A percentile compares a stretch with the other conserved stretches of the same genome.
Conservation (phyloP, 1,140 invertebrate species). For the Hypsibius dujardini region DNA sequence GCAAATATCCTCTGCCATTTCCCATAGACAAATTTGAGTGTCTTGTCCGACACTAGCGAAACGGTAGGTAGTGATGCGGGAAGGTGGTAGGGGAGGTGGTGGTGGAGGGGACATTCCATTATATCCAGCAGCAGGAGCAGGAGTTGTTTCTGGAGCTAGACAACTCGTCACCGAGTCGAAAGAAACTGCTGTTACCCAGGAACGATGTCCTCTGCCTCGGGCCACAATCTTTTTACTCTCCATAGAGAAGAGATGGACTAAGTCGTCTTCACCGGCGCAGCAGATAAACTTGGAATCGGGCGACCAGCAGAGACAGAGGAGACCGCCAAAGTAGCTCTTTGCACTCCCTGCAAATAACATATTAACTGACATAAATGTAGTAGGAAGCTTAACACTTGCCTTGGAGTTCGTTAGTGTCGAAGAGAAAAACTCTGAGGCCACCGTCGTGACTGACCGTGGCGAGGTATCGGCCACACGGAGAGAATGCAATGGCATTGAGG, state of each 20-base stretch:
- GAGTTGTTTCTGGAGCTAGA: slow-evolving; percentile 18
- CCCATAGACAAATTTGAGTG: slow-evolving; percentile 93
- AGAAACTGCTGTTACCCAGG: slow-evolving; percentile 89
- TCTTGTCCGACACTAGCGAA: slow-evolving; percentile 95
- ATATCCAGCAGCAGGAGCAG: not conserved
- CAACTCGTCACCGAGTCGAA: slow-evolving; percentile 79
- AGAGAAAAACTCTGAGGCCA: slow-evolving; percentile 85
- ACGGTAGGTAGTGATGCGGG: slow-evolving; percentile 41
- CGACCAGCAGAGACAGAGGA: slow-evolving; percentile 85
- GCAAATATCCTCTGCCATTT: slow-evolving; percentile 84
- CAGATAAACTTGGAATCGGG: slow-evolving; percentile 87
- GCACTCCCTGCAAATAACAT: slow-evolving; percentile 32
- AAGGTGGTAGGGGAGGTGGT: slow-evolving; percentile 38
- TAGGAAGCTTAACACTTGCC: not conserved
- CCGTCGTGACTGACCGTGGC: slow-evolving; percentile 90
- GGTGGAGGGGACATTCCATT: slow-evolving; percentile 28
- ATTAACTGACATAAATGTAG: not conserved
- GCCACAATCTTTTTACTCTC: slow-evolving; percentile 79
- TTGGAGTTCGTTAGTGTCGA: slow-evolving; percentile 45
- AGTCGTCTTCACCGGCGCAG: slow-evolving; percentile 92
- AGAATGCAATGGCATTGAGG: slow-evolving; percentile 94
- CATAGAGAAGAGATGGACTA: slow-evolving; percentile 93
- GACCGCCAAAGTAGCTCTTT: slow-evolving; percentile 89
- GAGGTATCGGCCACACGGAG: slow-evolving; percentile 73
- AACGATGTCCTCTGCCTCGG: slow-evolving; percentile 72